Base-by-base conservation (phyloP, 2,797 vertebrate genomes). In the Euthynnus affinis region DNA sequence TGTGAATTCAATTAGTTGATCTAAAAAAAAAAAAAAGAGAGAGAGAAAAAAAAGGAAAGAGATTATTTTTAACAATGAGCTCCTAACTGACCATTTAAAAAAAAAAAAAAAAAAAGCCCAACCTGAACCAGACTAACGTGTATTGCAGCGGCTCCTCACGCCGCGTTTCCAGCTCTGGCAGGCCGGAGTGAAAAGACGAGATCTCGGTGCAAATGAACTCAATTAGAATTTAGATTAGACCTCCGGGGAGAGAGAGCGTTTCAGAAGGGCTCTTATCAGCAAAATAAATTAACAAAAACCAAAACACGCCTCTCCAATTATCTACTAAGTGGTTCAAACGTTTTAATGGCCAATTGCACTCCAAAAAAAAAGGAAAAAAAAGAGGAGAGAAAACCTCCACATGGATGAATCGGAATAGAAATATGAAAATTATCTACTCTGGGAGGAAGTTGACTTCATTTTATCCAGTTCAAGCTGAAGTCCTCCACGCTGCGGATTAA, bases 191-290 rank as follows among this genome's bases (percentile, higher is more conserved):
- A 87, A 90, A 71, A 82, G 81, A 58, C 67, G 81, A 91, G 86
- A 91, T 91, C 88, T 91, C 85, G 66, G 91, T 94, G 95, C 93
- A 95, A 95, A 96, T 94, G 87, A 94, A 94, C 89, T 88, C 91
- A 88, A 95, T 95, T 95, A 93, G 92, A 94, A 94, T 95, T 94
- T 92, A 95, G 94, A 95, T 94, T 82, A 94, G 92, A 93, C 90
- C 94, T 95, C 92, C 89, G 90, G 93, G 94, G 94, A 93, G 92
- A 90, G 34, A 37, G 87, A 82, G 84, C 78, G 85, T 92, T 94
- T 89, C 89, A 93, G 78, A 73, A 87, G 87, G 61, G 84, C 86
- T 86, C 92, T 95, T 94, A 94, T 94, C 93, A 76, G 91, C 80
- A 59, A 93, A 95, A 93, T 89, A 93, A 93, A 95, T 94, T 80